Evolutionary conservation across 2,113 vertebrate genomes (phyloP), one percentile per base, ranked within the genome.

Genomic region (Nerophis ophidion): DNA sequence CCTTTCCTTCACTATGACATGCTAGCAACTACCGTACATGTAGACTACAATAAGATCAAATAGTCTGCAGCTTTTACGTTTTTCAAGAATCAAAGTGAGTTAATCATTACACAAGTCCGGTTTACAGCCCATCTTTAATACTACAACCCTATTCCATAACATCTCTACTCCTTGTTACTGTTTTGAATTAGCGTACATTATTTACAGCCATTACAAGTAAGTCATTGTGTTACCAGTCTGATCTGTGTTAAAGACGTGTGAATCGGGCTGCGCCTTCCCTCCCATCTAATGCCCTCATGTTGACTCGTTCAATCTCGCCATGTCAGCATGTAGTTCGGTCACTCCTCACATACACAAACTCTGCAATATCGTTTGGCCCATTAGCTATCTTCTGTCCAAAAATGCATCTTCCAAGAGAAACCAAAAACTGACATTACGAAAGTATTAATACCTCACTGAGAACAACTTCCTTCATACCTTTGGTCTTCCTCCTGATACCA

Each of bases 391-490:
- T 64, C 62, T 59, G 6, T 11, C 17, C 19, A 5, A 45, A 14
- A 46, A 66, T 9, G 16, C 50, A 36, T 61, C 61, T 60, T 65
- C 62, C 60, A 38, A 33, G 38, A 51, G 8, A 7, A 66, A 2
- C 47, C 19, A 34, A 14, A 42, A 7, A 26, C 26, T 26, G 26
- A 26, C 26, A 26, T 26, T 26, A 26, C 26, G 26, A 26, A 26
- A 26, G 1, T 26, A 26, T 3, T 26, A 26, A 26, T 26, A 38
- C 8, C 11, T 26, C 11, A 53, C 5, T 15, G 12, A 36, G 2
- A 36, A 50, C 42, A 48, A 5, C 40, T 44, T 9, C 40, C 11
- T 44, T 44, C 90, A 0, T 95, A 95, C 95, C 93, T 93, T 81
- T 90, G 15, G 48, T 80, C 81, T 81, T 91, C 81, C 75, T 87